A percentile compares a stretch with the other conserved stretches of the same genome.
Evolutionary conservation across 2,113 vertebrate genomes (phyloP).

Genomic region (Irena cyanogastra): DNA sequence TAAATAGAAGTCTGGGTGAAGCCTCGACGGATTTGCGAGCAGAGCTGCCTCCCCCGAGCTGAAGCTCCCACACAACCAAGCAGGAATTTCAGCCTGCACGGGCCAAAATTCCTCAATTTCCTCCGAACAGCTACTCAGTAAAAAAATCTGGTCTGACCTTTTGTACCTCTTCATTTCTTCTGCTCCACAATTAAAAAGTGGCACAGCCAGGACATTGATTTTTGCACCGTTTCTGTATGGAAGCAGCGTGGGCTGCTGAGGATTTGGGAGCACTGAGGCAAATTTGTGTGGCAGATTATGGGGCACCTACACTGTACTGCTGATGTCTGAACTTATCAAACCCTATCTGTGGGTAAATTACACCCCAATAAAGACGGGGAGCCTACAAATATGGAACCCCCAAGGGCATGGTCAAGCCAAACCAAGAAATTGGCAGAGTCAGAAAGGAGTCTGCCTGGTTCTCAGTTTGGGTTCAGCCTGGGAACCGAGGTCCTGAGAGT

Average conservation of each 20-base stretch:
- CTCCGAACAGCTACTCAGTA: not conserved
- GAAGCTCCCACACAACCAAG: slow-evolving; percentile 31
- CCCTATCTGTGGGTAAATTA: not conserved
- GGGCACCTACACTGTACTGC: not conserved
- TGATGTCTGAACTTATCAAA: not conserved
- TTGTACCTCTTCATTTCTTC: not conserved
- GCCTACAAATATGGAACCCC: not conserved
- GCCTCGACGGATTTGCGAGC: not conserved
- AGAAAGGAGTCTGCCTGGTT: not conserved
- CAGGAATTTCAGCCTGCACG: not conserved
- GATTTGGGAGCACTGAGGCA: not conserved
- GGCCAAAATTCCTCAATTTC: slow-evolving; percentile 57
- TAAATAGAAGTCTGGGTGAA: not conserved
- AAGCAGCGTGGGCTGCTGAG: not conserved
- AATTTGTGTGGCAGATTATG: no score
- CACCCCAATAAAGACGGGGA: fast-evolving
- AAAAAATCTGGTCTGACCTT: slow-evolving; percentile 11
- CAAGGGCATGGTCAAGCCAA: not conserved
- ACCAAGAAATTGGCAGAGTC: not conserved
- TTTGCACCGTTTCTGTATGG: not conserved
- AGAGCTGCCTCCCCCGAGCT: not conserved
- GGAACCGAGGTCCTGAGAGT: not conserved
- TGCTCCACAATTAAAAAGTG: fast-evolving
- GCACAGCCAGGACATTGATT: fast-evolving
- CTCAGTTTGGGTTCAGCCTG: not conserved